Conservation (phyloP, 2,113 vertebrate species). For the Apteryx mantelli region DNA sequence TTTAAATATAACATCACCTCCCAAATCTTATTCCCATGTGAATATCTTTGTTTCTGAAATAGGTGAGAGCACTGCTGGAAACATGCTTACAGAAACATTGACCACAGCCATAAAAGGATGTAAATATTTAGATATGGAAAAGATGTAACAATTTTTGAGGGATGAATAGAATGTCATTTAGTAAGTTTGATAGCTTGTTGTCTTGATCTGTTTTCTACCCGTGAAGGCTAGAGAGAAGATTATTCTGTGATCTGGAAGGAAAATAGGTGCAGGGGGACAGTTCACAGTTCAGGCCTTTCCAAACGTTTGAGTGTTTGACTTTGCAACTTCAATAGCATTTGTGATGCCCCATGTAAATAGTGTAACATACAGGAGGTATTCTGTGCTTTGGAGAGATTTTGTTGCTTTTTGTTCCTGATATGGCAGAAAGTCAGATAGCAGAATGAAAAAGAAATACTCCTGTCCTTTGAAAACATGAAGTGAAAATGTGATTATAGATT, state of each 20-base stretch:
- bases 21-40: not conserved
- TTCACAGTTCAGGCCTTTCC: not conserved
- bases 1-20: not conserved
- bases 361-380: not conserved
- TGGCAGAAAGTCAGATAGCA: not conserved
- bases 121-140: not conserved
- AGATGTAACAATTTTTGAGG: not conserved
- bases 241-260: not conserved
- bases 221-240: not conserved
- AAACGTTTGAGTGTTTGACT: not conserved
- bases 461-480: not conserved
- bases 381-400: not conserved
- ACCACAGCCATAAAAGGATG: not conserved
- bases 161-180: not conserved
- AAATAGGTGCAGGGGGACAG: not conserved
- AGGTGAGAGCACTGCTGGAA: not conserved
- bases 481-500: not conserved
- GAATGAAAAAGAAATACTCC: not conserved
- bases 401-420: not conserved
- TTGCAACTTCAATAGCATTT: not conserved
- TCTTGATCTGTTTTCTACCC: not conserved
- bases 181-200: not conserved
- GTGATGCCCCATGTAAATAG: not conserved
- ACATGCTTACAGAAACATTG: not conserved
- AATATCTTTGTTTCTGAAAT: not conserved